Evolutionary conservation across 2,888 invertebrate species (phyloP), one percentile per base, ranked within the genome.

Genomic region (Lydus trimaculatus): DNA sequence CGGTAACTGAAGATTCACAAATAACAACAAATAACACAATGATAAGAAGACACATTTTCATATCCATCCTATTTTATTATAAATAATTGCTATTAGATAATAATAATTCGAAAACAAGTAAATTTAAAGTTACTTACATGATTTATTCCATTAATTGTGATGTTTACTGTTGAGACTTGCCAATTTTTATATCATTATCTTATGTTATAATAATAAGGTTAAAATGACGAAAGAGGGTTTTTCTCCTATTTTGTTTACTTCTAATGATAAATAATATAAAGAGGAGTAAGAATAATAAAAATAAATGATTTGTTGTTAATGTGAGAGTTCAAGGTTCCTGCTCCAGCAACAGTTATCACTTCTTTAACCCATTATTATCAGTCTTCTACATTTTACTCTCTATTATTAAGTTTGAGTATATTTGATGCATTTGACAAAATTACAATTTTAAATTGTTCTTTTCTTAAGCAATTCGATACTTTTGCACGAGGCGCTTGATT

Each of bases 1-100:
- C 39, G 6, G 31, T 28, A 25, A 61, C 36, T n/a, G 61, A 61
- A 17, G 31, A 59, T 59, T 52, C 64, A 28, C 28, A 25, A 9
- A 11, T 31, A 13, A 48, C 15, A 33, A 61, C 52, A 31, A 60
- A 61, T 20, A 61, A 5, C 11, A 61, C 36, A 33, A 39, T 7
- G 9, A 56, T 7, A 25, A 56, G 0, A 25, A 15, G 1, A 56
- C 13, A 15, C 15, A 48, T 9, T 11, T 4, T 48, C 48, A 48
- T 9, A 20, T 48, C 20, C 20, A 48, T 20, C 48, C 48, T 33
- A 13, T 0, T 3, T 28, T 3, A 28, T 28, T 28, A 4, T 28
- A 28, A 28, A 33, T 13, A 33, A 33, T 33, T 31, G 0, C 2
- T 31, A 9, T 31, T 33, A 33, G 7, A 13, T 33, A 33, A 33